Base-by-base conservation (phyloP, 2,113 vertebrate species). In the Hypomesus transpacificus region DNA sequence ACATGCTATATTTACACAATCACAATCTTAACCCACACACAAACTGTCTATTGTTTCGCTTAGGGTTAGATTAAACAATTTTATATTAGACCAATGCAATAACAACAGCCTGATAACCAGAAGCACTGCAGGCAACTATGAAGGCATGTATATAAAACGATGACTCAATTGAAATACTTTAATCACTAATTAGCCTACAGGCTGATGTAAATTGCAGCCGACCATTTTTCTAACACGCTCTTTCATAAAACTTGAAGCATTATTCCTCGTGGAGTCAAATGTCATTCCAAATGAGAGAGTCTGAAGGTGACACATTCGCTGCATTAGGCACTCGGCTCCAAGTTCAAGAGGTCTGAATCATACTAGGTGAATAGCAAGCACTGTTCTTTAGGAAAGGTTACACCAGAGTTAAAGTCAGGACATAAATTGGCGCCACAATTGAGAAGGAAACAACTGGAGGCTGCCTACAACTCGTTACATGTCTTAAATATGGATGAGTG, bases 241-340 rank as follows among this genome's bases (percentile, higher is more conserved):
- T 69, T 76, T 76, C 63, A 63, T 34, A 70, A 14, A 9, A 63
- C 39, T 16, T 58, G 56, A 66, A 71, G 75, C 67, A 58, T 63
- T 66, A 68, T 3, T 9, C 34, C 6, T 70, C 26, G 50, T 46
- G 58, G 34, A 51, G 60, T 59, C 76, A 73, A 34, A 71, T 56
- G 66, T 76, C 51, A 71, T 69, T 53, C 13, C n/a, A 20, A 69
- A 69, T 50, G 50, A 1, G 20, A 54, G 59, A 18, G 52, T 70
- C 76, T 84, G 78, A 86, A 78, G 78, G 82, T 84, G 80, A 79
- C 84, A 79, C 60, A 52, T 68, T 71, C 22, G 60, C 71, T 60
- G 51, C 68, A 70, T 81, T 66, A 80, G 65, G 22, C 52, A 50
- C 28, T 16, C 28, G 46, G 68, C 60, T 50, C 13, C n/a, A 4